Evolutionary conservation across 2,113 vertebrate species (phyloP), one percentile per base, ranked within the genome.

Genomic region (Tiliqua scincoides): DNA sequence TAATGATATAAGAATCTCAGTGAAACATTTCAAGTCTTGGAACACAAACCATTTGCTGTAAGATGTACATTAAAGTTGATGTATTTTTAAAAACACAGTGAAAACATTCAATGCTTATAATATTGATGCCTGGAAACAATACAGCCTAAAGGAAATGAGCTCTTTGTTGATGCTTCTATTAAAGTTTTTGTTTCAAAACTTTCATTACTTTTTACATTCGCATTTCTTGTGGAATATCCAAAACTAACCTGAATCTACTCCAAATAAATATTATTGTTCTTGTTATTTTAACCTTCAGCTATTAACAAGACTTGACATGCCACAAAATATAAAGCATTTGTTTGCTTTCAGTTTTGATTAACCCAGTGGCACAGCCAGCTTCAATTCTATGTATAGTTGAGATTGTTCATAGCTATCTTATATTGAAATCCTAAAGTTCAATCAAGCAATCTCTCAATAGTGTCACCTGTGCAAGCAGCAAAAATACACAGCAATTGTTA

Each of bases 101-200:
- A 91, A 91, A 90, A 23, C 10, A 68, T 90, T 85, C 40, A 27
- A 17, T 48, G 1, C 14, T 1, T 75, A 0, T 72, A 87, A 79
- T 17, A 74, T 21, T 76, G 37, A 76, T 81, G 75, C 23, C 37
- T 1, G 2, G 37, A 75, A 57, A 57, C 61, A 72, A 17, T 72
- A 82, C n/a, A 48, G 70, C 79, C 81, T 81, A 81, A 63, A 87
- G 17, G 74, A 93, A 90, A 90, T 79, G 74, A 91, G 1, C 63
- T 68, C 8, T 54, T 76, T 67, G 35, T 18, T 71, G 52, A 79
- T 77, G 57, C 10, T 79, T 67, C 30, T 2, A 73, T 48, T 85
- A 18, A 73, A n/a, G 86, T 52, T 1, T 7, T 5, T 81, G 32
- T 27, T 54, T 81, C n/a, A 77, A 76, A 76, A 35, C 52, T 30